A percentile compares a stretch with the other conserved stretches of the same genome.
Conservation (phyloP, 2,113 vertebrate genomes). For the Tyrannus savana region DNA sequence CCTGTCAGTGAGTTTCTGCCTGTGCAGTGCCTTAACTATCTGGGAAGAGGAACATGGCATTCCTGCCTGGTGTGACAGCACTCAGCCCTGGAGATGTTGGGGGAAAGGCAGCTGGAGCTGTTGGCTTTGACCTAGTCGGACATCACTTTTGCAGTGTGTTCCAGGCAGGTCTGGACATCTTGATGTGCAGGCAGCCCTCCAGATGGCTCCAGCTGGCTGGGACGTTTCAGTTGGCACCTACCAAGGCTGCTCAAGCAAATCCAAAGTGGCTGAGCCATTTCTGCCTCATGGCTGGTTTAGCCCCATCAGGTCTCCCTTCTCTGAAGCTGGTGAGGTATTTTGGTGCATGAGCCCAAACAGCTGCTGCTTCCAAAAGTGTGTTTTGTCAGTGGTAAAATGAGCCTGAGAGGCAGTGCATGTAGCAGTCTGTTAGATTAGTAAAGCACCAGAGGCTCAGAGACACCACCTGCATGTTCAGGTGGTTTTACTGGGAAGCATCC, state of each 20-base stretch:
- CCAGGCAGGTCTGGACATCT: background rate
- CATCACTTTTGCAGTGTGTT: background rate
- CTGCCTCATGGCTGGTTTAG: background rate
- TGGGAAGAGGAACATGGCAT: background rate
- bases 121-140: background rate
- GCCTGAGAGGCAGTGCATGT: background rate
- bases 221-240: background rate
- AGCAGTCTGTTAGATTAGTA: background rate
- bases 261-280: rapidly evolving
- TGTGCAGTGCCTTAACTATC: background rate
- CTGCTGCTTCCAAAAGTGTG: background rate
- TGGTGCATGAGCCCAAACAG: background rate
- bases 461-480: rapidly evolving
- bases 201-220: background rate
- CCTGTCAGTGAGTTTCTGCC: background rate
- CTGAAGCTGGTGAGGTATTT: background rate
- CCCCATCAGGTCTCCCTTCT: background rate
- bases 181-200: background rate
- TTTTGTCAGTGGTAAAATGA: background rate
- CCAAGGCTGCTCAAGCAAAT: background rate
- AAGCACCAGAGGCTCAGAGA: background rate
- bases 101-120: background rate
- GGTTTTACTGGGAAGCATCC: background rate
- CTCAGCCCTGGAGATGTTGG: background rate
- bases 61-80: background rate